Percentiles rank a stretch among this genome's conserved stretches.
Conservation (phyloP, 2,113 vertebrate genomes). For the Clarias batrachus region DNA sequence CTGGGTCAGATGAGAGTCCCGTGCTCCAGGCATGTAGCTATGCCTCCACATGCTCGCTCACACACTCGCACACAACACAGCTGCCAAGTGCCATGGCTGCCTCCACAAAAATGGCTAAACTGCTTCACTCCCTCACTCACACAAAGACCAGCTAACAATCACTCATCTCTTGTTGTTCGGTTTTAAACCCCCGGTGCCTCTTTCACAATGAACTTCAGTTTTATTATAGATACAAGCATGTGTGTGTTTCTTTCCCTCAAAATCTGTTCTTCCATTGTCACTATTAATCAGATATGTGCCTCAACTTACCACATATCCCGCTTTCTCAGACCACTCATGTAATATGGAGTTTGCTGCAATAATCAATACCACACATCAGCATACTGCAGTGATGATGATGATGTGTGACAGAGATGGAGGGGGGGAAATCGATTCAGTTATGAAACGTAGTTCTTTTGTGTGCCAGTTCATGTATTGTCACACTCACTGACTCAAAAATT, state of each 20-base stretch:
- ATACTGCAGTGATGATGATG: not conserved
- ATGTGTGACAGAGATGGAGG: too few species aligned
- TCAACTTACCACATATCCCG: not conserved
- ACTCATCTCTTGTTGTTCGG: slow-evolving; percentile 5
- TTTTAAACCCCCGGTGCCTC: slow-evolving; percentile 15
- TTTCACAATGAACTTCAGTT: slow-evolving; percentile 16
- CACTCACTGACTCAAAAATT: too few species aligned
- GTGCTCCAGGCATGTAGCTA: slow-evolving; percentile 73
- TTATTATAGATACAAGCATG: not conserved
- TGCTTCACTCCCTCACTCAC: slow-evolving; percentile 18
- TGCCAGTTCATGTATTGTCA: too few species aligned
- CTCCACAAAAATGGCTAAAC: slow-evolving; percentile 58
- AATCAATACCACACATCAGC: not conserved
- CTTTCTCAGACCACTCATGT: not conserved
- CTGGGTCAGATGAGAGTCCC: slow-evolving; percentile 73
- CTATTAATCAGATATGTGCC: not conserved
- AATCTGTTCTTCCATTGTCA: not conserved
- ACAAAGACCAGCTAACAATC: slow-evolving; percentile 32
- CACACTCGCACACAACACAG: slow-evolving; percentile 56
- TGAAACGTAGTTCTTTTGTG: too few species aligned
- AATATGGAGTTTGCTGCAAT: not conserved
- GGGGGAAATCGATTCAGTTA: too few species aligned
- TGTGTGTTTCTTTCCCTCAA: not conserved
- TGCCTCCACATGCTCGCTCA: slow-evolving; percentile 66
- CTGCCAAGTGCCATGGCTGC: slow-evolving; percentile 71